These are phyloP conservation scores for Euwallacea similis DNA, from an alignment of 1,140 invertebrate species.

Conservation along the genomic window DNA sequence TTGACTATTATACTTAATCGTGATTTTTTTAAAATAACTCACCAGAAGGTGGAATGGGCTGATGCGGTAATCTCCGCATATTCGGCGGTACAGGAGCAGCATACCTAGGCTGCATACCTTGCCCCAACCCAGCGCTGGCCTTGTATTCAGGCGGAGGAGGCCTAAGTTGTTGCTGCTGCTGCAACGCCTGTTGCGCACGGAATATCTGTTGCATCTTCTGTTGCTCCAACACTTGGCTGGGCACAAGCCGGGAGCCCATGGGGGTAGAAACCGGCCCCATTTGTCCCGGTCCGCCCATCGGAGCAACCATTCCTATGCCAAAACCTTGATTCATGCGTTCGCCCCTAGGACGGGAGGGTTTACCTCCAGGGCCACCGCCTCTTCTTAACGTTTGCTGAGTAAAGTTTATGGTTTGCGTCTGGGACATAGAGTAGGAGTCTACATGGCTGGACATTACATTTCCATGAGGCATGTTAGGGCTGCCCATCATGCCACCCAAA, in stretches of 20 bases:
- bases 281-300: slow-evolving; percentile 42
- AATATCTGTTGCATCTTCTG: slow-evolving; percentile 50
- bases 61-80: slow-evolving; percentile 65
- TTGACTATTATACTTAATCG: too few relatives aligned
- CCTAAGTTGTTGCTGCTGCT: slow-evolving; percentile 53
- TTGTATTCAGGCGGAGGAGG: slow-evolving; percentile 79
- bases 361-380: slow-evolving; percentile 46
- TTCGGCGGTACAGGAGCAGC: slow-evolving; percentile 51
- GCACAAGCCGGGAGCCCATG: slow-evolving; percentile 40
- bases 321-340: background rate
- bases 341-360: background rate
- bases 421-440: slow-evolving; percentile 72
- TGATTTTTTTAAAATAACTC: background rate
- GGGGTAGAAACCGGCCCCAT: slow-evolving; percentile 22
- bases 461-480: slow-evolving; percentile 33
- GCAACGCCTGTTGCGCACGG: slow-evolving; percentile 27
- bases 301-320: slow-evolving; percentile 26
- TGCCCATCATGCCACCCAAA: slow-evolving; percentile 41
- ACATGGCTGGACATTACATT: slow-evolving; percentile 33
- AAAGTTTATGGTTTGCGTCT: slow-evolving; percentile 82
- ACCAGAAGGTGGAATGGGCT: slow-evolving; percentile 70
- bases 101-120: slow-evolving; percentile 56
- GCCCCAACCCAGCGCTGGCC: slow-evolving; percentile 65
- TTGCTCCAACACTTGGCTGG: slow-evolving; percentile 45
- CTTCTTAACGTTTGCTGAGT: slow-evolving; percentile 69